Percentiles rank a stretch among this genome's conserved stretches.
Evolutionary conservation across 2,888 invertebrate species (phyloP).

Genomic region (Cephus sareptanus): DNA sequence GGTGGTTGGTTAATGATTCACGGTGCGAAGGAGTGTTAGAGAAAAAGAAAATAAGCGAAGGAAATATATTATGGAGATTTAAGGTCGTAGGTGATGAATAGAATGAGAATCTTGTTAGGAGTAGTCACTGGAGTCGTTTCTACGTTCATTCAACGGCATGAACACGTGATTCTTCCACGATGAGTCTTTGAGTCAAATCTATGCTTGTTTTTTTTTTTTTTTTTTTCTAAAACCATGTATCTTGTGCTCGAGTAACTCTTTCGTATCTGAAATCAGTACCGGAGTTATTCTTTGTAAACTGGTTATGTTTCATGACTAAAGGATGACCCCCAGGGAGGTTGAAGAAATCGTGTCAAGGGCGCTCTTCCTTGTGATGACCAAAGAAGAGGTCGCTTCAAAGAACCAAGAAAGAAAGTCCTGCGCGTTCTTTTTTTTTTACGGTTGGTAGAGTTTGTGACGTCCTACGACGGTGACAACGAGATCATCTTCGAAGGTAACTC

Average conservation of each 20-base stretch:
- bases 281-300: not conserved
- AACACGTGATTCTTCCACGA: not conserved
- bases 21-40: not conserved
- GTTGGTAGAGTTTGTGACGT: not conserved
- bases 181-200: not conserved
- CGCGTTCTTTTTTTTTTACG: not conserved
- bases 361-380: not conserved
- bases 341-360: constrained; percentile 40
- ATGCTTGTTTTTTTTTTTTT: not conserved
- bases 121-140: not conserved
- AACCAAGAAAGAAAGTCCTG: not conserved
- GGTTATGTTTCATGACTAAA: not conserved
- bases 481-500: constrained; percentile 2
- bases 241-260: not conserved
- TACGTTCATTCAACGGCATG: not conserved
- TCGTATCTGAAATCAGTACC: not conserved
- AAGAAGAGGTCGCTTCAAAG: not conserved
- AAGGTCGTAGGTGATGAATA: not conserved
- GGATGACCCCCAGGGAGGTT: not conserved
- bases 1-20: not conserved
- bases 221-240: not conserved
- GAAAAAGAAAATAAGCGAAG: not conserved
- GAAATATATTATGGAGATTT: not conserved
- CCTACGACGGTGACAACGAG: not conserved
- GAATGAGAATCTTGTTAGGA: not conserved